Conservation (phyloP, 2,113 vertebrate genomes). For the Willisornis vidua region DNA sequence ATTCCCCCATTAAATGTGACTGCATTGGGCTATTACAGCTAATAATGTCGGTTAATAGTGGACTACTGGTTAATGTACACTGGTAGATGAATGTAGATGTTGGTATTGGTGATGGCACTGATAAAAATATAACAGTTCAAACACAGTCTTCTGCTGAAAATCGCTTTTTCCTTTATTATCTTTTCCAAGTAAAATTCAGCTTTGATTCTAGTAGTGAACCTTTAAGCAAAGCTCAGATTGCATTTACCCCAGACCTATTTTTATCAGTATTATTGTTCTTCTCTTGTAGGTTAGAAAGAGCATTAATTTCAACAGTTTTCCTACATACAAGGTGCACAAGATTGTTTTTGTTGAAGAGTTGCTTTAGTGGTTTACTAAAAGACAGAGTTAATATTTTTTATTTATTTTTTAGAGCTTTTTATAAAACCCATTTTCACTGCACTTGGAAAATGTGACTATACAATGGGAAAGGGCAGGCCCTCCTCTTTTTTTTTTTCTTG, state of each 20-base stretch:
- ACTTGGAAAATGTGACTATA: conserved; percentile 59
- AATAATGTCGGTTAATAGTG: neutral
- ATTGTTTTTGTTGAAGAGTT: neutral
- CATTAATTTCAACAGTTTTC: neutral
- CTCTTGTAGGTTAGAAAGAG: neutral
- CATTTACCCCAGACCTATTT: neutral
- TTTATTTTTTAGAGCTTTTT: neutral
- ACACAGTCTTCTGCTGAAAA: neutral
- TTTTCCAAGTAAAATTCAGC: neutral
- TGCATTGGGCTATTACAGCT: neutral
- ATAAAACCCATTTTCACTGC: conserved; percentile 41
- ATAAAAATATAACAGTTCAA: neutral
- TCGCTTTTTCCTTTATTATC: neutral
- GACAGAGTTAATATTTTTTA: neutral
- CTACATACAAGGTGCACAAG: neutral
- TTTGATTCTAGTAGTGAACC: neutral
- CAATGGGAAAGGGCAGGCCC: conserved; percentile 56
- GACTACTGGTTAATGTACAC: neutral
- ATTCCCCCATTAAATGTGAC: neutral
- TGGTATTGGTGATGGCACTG: neutral
- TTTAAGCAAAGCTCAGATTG: neutral
- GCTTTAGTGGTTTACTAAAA: neutral
- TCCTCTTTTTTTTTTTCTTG: neutral
- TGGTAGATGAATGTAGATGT: neutral
- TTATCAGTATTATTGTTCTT: neutral